Base-by-base conservation (phyloP, 2,888 invertebrate genomes). In the Diplolepis rosae region DNA sequence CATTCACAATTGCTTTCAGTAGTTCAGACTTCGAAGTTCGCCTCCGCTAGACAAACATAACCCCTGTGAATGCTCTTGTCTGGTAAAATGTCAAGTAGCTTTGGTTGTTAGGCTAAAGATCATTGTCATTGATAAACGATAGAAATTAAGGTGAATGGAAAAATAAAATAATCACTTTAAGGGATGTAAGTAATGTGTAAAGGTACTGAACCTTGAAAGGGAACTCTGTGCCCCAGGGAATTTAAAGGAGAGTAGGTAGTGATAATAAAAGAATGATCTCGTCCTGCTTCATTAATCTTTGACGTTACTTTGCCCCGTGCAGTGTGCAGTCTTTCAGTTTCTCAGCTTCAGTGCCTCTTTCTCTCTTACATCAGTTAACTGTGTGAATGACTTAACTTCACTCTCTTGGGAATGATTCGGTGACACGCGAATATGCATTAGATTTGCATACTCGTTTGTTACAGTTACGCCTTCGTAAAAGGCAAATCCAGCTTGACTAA, bases 401-500 rank as follows among this genome's bases (percentile, higher is more conserved):
- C 73, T 68, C 51, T 54, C 67, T 71, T 75, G 67, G 70, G 69
- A 75, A 75, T 72, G 79, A 77, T 75, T 74, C 75, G 75, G 75
- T 71, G 78, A 76, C 78, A 80, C 75, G 79, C 77, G 70, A 81
- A 73, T 71, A 70, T 72, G 73, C 75, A 73, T 72, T 75, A 76
- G 74, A 80, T 82, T 82, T 78, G 79, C 80, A 81, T 81, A 80
- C 80, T 73, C 77, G 79, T 77, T 76, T 75, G 80, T 79, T 80
- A 80, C 80, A 79, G 81, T 81, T 79, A 80, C 76, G 73, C 71
- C 68, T 50, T 72, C 66, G 69, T 69, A 65, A 72, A 68, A 68
- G 73, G 70, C 70, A 66, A 76, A 72, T 72, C 69, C 54, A 71
- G 68, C 68, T 66, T 75, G 67, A 68, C 69, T 75, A 69, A 56